Conservation (phyloP, 1,140 invertebrate genomes). For the Ooceraea biroi region DNA sequence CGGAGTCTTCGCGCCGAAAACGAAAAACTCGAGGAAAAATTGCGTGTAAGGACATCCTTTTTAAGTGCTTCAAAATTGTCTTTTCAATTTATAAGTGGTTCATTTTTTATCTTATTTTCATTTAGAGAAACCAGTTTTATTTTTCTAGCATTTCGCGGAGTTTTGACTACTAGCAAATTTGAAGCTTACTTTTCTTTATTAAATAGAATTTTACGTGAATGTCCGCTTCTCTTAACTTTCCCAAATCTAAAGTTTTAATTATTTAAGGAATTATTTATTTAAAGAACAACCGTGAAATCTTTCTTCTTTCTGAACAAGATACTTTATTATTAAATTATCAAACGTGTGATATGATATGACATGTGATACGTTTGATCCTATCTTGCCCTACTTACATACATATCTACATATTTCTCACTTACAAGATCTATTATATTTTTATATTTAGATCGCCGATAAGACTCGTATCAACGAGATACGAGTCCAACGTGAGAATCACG, state of each 20-base stretch:
- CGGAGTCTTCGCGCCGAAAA: slow-evolving; percentile 75
- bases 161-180: neutral
- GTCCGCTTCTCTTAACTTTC: too few species aligned
- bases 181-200: neutral
- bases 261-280: too few species aligned
- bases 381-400: neutral
- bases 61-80: neutral
- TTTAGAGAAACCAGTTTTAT: too few species aligned
- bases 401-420: neutral
- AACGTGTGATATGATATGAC: too few species aligned
- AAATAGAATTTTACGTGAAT: slow-evolving; percentile 24
- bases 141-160: too few species aligned
- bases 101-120: too few species aligned
- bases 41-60: slow-evolving; percentile 73
- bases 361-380: neutral
- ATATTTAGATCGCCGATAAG: slow-evolving; percentile 76
- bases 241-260: slow-evolving; percentile 17
- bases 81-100: neutral
- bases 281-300: too few species aligned
- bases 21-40: slow-evolving; percentile 79
- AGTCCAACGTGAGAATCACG: slow-evolving; percentile 80
- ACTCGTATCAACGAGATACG: slow-evolving; percentile 75
- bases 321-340: too few species aligned
- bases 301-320: too few species aligned
- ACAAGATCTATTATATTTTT: slow-evolving; percentile 22